Conservation (phyloP, 2,888 invertebrate genomes). For the Polydrusus pterygomalis region DNA sequence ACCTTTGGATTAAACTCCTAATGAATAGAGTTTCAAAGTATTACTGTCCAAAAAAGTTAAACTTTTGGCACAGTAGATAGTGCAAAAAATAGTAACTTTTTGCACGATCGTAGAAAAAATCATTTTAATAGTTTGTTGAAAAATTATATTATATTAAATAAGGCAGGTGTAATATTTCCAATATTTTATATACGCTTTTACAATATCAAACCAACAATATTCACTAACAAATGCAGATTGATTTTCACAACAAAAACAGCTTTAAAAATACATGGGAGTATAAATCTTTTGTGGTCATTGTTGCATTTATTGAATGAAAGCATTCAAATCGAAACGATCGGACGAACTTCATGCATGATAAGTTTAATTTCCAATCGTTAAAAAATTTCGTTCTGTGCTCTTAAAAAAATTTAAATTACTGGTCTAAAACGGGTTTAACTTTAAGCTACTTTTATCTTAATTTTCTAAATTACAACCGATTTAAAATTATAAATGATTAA, state of each 20-base stretch:
- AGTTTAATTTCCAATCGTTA: neutral
- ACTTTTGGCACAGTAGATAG: no score
- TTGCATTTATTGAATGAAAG: neutral
- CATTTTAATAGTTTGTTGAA: no score
- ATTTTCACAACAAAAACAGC: neutral
- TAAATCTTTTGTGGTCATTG: neutral
- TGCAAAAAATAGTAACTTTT: no score
- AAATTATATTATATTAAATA: no score
- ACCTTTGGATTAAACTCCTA: no score
- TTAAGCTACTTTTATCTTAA: neutral
- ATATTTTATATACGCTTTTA: neutral
- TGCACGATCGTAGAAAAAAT: no score
- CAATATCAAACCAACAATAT: neutral
- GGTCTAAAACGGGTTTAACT: neutral
- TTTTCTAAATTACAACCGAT: neutral
- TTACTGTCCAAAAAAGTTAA: no score
- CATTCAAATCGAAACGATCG: neutral
- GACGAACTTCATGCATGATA: neutral
- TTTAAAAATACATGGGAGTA: conserved; percentile 4
- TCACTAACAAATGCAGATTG: conserved; percentile 8
- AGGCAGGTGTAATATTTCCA: neutral
- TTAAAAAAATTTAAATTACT: no score
- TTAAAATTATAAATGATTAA: neutral
- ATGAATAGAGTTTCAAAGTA: no score
- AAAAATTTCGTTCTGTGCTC: no score